phyloP scores from a whole-genome alignment of 2,113 vertebrate species.

The Dendropsophus ebraccatus region DNA sequence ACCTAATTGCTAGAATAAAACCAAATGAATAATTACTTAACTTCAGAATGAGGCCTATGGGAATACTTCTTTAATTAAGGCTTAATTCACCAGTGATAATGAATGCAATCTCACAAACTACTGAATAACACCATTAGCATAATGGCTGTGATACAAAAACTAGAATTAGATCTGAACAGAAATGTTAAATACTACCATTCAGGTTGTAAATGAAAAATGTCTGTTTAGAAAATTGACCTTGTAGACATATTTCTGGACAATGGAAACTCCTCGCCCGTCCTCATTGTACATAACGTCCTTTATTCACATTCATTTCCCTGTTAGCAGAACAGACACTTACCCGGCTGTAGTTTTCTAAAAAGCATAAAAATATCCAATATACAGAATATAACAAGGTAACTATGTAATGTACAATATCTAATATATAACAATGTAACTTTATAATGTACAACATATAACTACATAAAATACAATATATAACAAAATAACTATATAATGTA shows the following conservation, averaged over 20 bases:
- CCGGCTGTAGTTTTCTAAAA: neutral
- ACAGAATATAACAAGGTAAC: no score
- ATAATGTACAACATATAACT: no score
- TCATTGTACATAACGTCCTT: neutral
- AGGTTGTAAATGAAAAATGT: conserved; percentile 76
- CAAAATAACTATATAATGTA: no score
- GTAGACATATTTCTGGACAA: conserved; percentile 61
- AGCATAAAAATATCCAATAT: no score
- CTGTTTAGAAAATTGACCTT: conserved; percentile 71
- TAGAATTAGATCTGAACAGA: conserved; percentile 85
- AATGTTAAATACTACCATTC: conserved; percentile 80
- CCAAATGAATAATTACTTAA: conserved; percentile 87
- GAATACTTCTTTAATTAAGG: conserved; percentile 87
- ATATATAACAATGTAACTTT: no score
- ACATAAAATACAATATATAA: no score
- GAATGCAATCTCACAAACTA: conserved; percentile 87
- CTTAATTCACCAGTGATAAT: conserved; percentile 88
- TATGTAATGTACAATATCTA: no score
- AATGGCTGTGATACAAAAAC: conserved; percentile 83
- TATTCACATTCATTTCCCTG: conserved; percentile 9
- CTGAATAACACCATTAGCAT: conserved; percentile 84
- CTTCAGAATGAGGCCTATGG: conserved; percentile 81
- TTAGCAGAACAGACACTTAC: conserved; percentile 24
- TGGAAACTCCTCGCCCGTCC: neutral
- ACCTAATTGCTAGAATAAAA: conserved; percentile 84